Conservation (phyloP, 2,888 invertebrate genomes). For the Macrophya annulata region DNA sequence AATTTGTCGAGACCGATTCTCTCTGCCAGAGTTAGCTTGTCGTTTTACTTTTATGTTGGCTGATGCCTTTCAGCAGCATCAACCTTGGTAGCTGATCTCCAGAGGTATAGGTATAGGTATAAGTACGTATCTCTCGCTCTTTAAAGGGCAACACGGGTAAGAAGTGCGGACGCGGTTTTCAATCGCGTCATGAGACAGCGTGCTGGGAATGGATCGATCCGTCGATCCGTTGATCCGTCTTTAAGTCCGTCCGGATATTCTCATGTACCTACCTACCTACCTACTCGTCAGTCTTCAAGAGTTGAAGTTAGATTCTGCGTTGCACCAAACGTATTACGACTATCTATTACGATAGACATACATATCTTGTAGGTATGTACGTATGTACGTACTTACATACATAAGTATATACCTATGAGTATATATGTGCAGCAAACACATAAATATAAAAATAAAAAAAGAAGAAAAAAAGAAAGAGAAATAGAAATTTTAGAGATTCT, state of each 20-base stretch:
- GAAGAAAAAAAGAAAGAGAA: too few species aligned
- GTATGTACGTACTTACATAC: too few species aligned
- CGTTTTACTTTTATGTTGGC: conserved; percentile 3
- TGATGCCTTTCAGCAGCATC: neutral
- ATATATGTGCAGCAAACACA: too few species aligned
- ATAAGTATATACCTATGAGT: too few species aligned
- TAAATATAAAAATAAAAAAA: too few species aligned
- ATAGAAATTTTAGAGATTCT: neutral
- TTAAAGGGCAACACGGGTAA: conserved; percentile 52
- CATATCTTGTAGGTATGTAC: too few species aligned
- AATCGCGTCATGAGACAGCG: conserved; percentile 31
- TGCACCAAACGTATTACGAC: neutral
- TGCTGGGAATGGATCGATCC: conserved; percentile 36
- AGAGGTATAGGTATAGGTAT: neutral
- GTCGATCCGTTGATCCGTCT: conserved; percentile 1
- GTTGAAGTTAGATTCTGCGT: neutral
- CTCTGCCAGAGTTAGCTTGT: neutral
- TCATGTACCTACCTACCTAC: too few species aligned
- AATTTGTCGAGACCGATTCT: conserved; percentile 53
- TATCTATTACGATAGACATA: neutral
- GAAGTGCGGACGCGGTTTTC: conserved; percentile 39
- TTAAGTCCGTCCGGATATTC: neutral
- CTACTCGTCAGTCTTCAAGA: neutral
- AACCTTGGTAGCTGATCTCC: neutral
- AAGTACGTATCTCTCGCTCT: conserved; percentile 22